phyloP scores from a whole-genome alignment of 2,797 vertebrate genomes.

The Lophius americanus region DNA sequence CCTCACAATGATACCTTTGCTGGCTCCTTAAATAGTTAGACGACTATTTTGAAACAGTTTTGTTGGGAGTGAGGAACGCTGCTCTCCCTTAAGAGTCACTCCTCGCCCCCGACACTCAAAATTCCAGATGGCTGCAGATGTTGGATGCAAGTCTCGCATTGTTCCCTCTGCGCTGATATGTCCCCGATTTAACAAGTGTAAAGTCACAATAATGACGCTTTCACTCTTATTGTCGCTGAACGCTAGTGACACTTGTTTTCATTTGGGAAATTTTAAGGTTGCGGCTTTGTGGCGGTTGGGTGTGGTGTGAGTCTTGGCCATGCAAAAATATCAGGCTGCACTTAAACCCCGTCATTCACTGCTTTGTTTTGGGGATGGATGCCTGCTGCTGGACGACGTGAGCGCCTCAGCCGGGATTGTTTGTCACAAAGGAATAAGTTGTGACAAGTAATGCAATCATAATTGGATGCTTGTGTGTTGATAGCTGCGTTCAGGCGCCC shows the following conservation, averaged over 20 bases:
- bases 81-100: conserved; percentile 66
- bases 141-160: conserved; percentile 66
- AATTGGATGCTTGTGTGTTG: conserved; percentile 61
- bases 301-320: conserved; percentile 79
- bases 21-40: conserved; percentile 53
- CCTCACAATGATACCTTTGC: conserved; percentile 65
- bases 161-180: conserved; percentile 36
- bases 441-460: conserved; percentile 54
- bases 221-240: conserved; percentile 43
- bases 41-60: conserved; percentile 70
- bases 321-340: conserved; percentile 67
- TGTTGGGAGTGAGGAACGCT: conserved; percentile 51
- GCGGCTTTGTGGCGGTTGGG: conserved; percentile 77
- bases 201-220: conserved; percentile 40
- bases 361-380: conserved; percentile 5
- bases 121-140: conserved; percentile 80
- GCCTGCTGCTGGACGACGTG: conserved; percentile 16
- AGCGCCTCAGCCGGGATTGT: conserved; percentile 22
- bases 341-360: conserved; percentile 64
- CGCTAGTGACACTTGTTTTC: conserved; percentile 52
- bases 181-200: conserved; percentile 55
- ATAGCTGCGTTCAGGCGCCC: conserved; percentile 84
- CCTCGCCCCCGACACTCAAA: conserved; percentile 50
- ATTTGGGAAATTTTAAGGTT: conserved; percentile 63
- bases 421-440: conserved; percentile 38